Evolutionary conservation across 2,888 invertebrate genomes (phyloP).

Genomic region (Eupithecia tripunctaria): DNA sequence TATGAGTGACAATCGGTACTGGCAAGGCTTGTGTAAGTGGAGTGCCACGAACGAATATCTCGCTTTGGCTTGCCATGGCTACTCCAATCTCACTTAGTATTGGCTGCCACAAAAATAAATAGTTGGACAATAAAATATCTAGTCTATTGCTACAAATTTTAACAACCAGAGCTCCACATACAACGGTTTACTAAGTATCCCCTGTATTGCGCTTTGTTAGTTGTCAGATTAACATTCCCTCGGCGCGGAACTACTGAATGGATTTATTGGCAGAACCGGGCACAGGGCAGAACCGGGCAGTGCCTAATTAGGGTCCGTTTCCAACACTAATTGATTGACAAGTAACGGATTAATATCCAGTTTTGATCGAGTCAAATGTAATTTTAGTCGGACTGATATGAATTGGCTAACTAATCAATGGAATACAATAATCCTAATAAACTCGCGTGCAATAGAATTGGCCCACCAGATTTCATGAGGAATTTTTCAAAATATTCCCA

Average conservation of each 20-base stretch:
- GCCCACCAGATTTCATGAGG: no score
- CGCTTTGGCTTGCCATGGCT: background rate
- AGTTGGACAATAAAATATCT: background rate
- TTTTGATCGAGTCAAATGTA: background rate
- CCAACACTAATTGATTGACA: constrained; percentile 34
- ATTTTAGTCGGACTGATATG: background rate
- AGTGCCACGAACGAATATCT: no score
- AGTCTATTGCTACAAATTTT: background rate
- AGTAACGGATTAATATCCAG: constrained; percentile 23
- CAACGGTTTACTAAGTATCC: constrained; percentile 20
- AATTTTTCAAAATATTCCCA: no score
- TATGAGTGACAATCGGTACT: no score
- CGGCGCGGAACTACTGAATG: constrained; percentile 43
- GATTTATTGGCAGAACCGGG: constrained; percentile 23
- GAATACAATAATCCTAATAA: background rate
- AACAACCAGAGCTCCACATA: constrained; percentile 17
- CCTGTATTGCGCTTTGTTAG: constrained; percentile 58
- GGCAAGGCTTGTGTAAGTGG: no score
- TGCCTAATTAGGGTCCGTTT: constrained; percentile 30
- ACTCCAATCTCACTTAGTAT: no score
- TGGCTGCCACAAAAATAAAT: no score
- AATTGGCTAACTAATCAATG: background rate
- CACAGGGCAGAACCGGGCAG: background rate
- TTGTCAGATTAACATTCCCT: constrained; percentile 67
- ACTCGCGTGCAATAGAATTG: background rate